These are phyloP conservation scores for Drosophila orosa DNA, from an alignment of 1,140 invertebrate species.

Conservation along the genomic window DNA sequence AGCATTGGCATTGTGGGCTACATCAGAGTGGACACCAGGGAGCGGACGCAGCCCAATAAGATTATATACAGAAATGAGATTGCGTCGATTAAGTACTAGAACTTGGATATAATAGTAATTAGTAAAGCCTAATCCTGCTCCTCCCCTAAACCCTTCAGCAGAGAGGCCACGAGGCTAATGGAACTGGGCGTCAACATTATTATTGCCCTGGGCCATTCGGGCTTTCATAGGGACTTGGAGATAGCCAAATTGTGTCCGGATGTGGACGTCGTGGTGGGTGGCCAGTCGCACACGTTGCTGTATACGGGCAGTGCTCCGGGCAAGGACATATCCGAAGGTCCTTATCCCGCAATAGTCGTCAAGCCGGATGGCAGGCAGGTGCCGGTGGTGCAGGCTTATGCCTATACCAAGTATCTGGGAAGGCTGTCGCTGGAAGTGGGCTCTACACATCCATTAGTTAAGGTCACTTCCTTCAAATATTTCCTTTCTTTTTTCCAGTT, in stretches of 20 bases:
- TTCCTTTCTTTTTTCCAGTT: slow-evolving; percentile 84
- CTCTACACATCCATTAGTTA: not conserved
- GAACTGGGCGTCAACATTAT: slow-evolving; percentile 90
- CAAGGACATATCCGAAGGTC: slow-evolving; percentile 86
- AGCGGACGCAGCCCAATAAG: slow-evolving; percentile 86
- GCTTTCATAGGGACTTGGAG: slow-evolving; percentile 89
- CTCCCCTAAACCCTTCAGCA: slow-evolving; percentile 28
- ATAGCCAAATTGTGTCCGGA: slow-evolving; percentile 91
- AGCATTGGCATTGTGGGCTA: slow-evolving; percentile 95
- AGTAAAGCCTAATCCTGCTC: accelerated
- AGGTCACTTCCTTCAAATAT: not conserved
- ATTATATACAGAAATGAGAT: slow-evolving; percentile 91
- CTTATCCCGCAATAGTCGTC: slow-evolving; percentile 91
- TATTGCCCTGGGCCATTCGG: slow-evolving; percentile 95
- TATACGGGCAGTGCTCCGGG: slow-evolving; percentile 84
- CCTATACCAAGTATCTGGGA: slow-evolving; percentile 96
- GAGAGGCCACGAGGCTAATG: slow-evolving; percentile 88
- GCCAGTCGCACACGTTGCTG: slow-evolving; percentile 92
- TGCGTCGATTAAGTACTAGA: slow-evolving; percentile 85
- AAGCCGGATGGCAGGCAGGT: slow-evolving; percentile 89
- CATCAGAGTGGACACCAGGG: slow-evolving; percentile 91
- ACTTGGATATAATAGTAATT: accelerated
- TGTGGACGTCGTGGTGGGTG: slow-evolving; percentile 95
- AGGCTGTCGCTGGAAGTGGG: slow-evolving; percentile 85
- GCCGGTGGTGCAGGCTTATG: slow-evolving; percentile 95